phyloP scores from a whole-genome alignment of 2,113 vertebrate genomes.

The Ceratotherium simum region DNA sequence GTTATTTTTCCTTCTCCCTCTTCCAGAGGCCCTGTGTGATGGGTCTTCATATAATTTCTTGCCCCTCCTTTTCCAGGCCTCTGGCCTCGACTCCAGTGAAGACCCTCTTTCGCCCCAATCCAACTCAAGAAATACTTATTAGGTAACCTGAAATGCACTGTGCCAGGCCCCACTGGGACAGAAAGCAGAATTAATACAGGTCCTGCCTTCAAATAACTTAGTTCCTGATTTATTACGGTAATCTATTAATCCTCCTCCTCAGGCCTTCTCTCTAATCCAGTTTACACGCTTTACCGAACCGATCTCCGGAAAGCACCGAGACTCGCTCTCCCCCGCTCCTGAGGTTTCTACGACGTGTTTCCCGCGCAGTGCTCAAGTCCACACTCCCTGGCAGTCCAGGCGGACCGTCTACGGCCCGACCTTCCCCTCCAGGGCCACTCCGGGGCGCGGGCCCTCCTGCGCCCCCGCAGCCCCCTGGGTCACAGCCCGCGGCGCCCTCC shows the following conservation, averaged over 20 bases:
- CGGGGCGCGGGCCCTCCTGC: no score
- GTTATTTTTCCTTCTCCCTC: neutral
- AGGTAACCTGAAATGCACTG: no score
- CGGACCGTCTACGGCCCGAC: neutral
- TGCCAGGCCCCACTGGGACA: neutral
- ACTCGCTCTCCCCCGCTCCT: neutral
- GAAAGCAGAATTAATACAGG: neutral
- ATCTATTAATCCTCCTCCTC: neutral
- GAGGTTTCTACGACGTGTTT: neutral
- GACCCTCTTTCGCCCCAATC: neutral
- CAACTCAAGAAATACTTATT: neutral
- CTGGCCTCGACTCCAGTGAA: neutral
- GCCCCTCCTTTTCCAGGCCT: neutral
- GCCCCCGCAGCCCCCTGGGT: no score
- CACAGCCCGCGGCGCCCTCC: no score
- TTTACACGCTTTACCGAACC: neutral
- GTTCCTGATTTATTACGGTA: neutral
- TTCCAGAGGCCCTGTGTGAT: neutral
- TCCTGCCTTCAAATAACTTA: neutral
- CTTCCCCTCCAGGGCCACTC: neutral
- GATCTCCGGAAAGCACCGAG: neutral
- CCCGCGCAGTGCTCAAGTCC: neutral
- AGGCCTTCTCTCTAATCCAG: neutral
- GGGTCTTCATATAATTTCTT: neutral
- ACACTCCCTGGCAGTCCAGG: neutral